These are phyloP conservation scores for Argyra leucocephala DNA, from an alignment of 2,888 invertebrate species.

Conservation along the genomic window DNA sequence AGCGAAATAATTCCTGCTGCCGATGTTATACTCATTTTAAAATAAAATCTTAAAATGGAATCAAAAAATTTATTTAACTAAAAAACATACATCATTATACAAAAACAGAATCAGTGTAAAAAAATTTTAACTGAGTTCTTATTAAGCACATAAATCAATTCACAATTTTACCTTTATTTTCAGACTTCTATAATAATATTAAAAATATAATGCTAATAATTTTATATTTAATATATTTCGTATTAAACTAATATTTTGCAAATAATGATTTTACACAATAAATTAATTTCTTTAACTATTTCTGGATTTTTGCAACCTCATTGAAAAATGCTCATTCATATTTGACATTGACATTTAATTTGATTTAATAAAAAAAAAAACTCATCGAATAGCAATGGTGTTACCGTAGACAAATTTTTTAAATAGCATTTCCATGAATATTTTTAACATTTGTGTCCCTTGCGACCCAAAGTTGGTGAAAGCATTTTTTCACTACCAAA, in stretches of 20 bases:
- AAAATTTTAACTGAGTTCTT: background rate
- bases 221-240: background rate
- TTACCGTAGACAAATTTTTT: too few species aligned
- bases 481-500: too few species aligned
- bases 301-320: slow-evolving; percentile 2
- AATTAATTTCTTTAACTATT: background rate
- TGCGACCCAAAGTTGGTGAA: too few species aligned
- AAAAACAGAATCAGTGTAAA: too few species aligned
- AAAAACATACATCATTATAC: too few species aligned
- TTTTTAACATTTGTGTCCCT: too few species aligned
- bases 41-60: background rate
- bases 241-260: background rate
- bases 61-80: background rate
- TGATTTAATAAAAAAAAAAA: too few species aligned
- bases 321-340: background rate
- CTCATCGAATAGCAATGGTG: too few species aligned
- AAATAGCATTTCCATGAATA: too few species aligned
- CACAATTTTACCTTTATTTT: background rate
- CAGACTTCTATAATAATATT: background rate
- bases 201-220: background rate
- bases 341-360: too few species aligned
- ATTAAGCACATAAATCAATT: background rate
- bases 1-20: slow-evolving; percentile 89
- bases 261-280: too few species aligned
- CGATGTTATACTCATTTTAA: slow-evolving; percentile 49